Evolutionary conservation across 1,140 invertebrate species (phyloP), one percentile per base, ranked within the genome.

Genomic region (Calycopis cecrops): DNA sequence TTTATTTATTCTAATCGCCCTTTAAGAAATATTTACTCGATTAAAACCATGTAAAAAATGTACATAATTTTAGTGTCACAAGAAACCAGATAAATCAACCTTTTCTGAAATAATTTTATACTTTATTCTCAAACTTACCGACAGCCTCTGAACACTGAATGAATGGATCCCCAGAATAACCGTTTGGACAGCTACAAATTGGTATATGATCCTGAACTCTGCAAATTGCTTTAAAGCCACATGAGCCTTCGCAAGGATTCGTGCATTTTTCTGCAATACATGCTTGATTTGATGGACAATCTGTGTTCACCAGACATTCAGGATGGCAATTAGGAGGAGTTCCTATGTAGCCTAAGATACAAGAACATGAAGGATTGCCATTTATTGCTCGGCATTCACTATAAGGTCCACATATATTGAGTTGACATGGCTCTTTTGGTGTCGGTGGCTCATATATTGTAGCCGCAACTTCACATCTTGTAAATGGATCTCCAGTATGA

Each of bases 221-320:
- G 62, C 95, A 96, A 63, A 92, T 90, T 1, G 94, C 93, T 63
- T 91, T 91, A 37, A 92, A 88, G 44, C 94, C 94, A 79, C 95
- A 96, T 1, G 93, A 94, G 48, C 94, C 94, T 51, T 92, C 90
- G 74, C 94, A 96, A 4, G 94, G 93, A 88, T 94, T 92, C 51
- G 84, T 90, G 67, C 94, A 96, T 75, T 93, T 94, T 67, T 93
- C 92, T 49, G 92, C 92, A 47, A 95, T 92, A 70, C 94, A 96
- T 9, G 94, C 92, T 55, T 91, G 89, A 65, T 93, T 91, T 40
- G 92, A 91, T n/a, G 92, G 89, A 79, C 94, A 96, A 67, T 96
- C 94, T 4, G 92, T 91, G 73, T 94, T 92, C 0, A 94, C 92
- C 11, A 94, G 87, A 85, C 94, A 96, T 85, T 95, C 94, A 17